Percentiles rank a stretch among this genome's conserved stretches.
These are phyloP conservation scores for Sialis lutaria DNA, from an alignment of 2,888 invertebrate genomes.

Conservation along the genomic window DNA sequence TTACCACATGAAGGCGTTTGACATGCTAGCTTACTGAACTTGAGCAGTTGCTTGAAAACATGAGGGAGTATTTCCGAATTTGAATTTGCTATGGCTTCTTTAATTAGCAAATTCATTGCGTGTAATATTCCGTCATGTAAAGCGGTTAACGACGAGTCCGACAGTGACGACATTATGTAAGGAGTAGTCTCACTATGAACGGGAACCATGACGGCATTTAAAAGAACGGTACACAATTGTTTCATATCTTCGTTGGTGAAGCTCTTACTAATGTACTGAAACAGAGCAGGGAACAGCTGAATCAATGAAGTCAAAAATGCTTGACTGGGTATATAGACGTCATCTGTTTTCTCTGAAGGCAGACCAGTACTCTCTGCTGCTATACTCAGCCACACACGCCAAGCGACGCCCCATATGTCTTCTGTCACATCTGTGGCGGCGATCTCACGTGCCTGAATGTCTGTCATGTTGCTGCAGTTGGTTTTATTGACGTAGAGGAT, in stretches of 20 bases:
- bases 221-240: constrained; percentile 58
- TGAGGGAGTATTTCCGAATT: constrained; percentile 43
- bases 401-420: constrained; percentile 62
- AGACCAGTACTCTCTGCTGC: constrained; percentile 62
- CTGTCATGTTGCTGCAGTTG: constrained; percentile 23
- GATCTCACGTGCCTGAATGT: constrained; percentile 7
- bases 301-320: constrained; percentile 86
- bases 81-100: constrained; percentile 41
- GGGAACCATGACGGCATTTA: constrained; percentile 63
- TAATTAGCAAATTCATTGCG: constrained; percentile 74
- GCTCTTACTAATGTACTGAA: constrained; percentile 58
- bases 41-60: constrained; percentile 45
- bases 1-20: constrained; percentile 40
- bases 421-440: constrained; percentile 11
- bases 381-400: constrained; percentile 78
- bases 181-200: constrained; percentile 65
- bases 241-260: constrained; percentile 58
- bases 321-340: constrained; percentile 73
- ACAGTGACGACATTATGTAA: constrained; percentile 61
- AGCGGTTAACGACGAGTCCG: constrained; percentile 65
- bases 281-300: constrained; percentile 90
- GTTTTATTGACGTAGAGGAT: constrained; percentile 55
- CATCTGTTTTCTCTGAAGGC: constrained; percentile 20
- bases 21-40: constrained; percentile 53
- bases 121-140: constrained; percentile 73